phyloP scores from a whole-genome alignment of 2,797 vertebrate genomes.

The Pampus argenteus region DNA sequence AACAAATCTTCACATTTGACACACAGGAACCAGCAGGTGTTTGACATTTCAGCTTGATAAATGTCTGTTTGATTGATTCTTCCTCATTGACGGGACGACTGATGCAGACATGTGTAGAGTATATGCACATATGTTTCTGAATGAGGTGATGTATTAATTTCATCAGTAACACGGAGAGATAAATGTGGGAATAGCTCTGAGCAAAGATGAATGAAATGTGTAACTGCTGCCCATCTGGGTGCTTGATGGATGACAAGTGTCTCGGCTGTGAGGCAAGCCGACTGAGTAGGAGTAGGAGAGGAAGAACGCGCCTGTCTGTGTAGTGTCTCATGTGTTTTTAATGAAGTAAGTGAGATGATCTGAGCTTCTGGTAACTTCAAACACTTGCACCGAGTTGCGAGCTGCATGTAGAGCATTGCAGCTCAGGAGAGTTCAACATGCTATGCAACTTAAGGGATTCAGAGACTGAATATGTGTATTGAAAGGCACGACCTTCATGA shows the following conservation, averaged over 20 bases:
- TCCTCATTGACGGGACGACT: background rate
- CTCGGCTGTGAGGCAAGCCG: constrained; percentile 43
- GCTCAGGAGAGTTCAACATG: constrained; percentile 65
- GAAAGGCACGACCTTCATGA: constrained; percentile 19
- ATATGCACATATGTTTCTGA: constrained; percentile 15
- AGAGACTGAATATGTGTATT: constrained; percentile 22
- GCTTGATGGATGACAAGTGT: constrained; percentile 56
- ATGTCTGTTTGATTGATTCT: no score
- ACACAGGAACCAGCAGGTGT: background rate
- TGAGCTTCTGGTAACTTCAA: constrained; percentile 74
- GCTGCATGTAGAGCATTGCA: constrained; percentile 50
- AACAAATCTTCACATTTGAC: background rate
- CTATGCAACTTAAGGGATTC: constrained; percentile 47
- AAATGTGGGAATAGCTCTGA: constrained; percentile 31
- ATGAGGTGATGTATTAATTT: constrained; percentile 55
- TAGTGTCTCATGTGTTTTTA: constrained; percentile 78
- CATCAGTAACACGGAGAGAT: constrained; percentile 37
- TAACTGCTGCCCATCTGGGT: constrained; percentile 51
- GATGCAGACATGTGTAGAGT: background rate
- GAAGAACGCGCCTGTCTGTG: constrained; percentile 41
- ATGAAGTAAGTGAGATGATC: constrained; percentile 78
- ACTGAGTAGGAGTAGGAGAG: constrained; percentile 20
- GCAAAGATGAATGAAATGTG: constrained; percentile 53
- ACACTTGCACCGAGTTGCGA: constrained; percentile 44
- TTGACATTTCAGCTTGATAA: constrained; percentile 19